Base-by-base conservation (phyloP, 1,140 invertebrate genomes). In the Physella acuta region DNA sequence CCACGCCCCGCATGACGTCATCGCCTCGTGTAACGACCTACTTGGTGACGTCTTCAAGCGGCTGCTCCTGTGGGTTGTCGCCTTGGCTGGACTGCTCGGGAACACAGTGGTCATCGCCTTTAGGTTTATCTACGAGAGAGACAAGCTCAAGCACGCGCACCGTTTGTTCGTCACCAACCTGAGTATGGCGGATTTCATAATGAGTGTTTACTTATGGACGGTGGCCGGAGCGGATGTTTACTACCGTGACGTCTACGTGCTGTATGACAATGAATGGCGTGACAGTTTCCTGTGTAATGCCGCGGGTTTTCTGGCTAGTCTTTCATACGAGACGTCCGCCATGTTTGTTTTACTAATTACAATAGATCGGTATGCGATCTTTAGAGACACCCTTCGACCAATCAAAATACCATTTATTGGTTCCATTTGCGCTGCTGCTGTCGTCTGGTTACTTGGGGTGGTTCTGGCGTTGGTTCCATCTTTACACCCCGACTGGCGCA, bases 141-240 rank as follows among this genome's bases (percentile, higher is more conserved):
- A n/a, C 2, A 17, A 14, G 36, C 59, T 71, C 17, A 63, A 64
- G 3, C 73, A 69, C 39, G 72, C 72, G 24, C 68, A 75, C 70
- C 72, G 72, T 30, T 53, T 76, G 24, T 75, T 81, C 59, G 73
- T 81, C 11, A 69, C 71, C 17, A 82, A 79, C 71, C 63, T 83
- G 17, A 72, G 71, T 20, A 20, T 77, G 2, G 73, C 80, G 11
- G 81, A 83, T 51, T 73, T 82, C 34, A 62, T 81, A 1, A 83
- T 83, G 81, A 80, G 81, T 4, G 51, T 82, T 0, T 83, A 82
- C 59, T 36, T 83, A 39, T 24, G 78, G 14, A 76, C 79, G 17
- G 80, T 83, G 36, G 81, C 75, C 8, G 59, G 70, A 31, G 65
- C 65, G 4, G 71, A 73, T 61, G 39, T 24, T 3, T 26, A 34